Percentiles rank a stretch among this genome's conserved stretches.
Evolutionary conservation across 2,113 vertebrate genomes (phyloP).

Genomic region (Sphyrna mokarran): DNA sequence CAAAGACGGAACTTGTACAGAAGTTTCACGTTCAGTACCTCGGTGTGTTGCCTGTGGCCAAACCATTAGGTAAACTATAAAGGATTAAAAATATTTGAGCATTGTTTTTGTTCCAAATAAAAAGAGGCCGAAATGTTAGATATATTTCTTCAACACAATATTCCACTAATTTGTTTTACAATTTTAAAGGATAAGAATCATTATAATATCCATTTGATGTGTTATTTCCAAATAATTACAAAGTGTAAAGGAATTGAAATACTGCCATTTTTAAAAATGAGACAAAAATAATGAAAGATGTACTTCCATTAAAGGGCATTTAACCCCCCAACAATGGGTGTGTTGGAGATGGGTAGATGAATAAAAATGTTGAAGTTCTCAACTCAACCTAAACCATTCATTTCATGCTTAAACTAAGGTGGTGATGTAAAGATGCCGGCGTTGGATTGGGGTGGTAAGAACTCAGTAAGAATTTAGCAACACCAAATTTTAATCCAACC

Average conservation of each 20-base stretch:
- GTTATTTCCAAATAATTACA: not conserved
- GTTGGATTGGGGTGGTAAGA: too few relatives aligned
- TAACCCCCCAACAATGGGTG: not conserved
- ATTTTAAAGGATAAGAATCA: not conserved
- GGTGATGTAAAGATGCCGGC: too few relatives aligned
- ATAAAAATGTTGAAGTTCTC: not conserved
- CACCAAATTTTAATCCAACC: too few relatives aligned
- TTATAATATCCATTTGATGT: not conserved
- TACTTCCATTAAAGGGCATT: not conserved
- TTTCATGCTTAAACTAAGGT: not conserved
- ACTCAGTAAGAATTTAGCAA: too few relatives aligned
- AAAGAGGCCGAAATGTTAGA: not conserved
- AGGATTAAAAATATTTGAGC: not conserved
- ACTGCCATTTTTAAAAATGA: constrained; percentile 5
- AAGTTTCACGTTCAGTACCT: constrained; percentile 90
- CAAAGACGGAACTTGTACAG: constrained; percentile 95
- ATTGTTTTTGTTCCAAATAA: not conserved
- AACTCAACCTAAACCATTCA: not conserved
- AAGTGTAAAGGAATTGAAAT: not conserved
- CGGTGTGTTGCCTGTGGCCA: constrained; percentile 78
- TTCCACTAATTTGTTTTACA: not conserved
- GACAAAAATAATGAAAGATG: not conserved
- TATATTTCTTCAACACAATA: not conserved
- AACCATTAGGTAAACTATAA: constrained; percentile 76
- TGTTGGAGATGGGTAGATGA: not conserved